Evolutionary conservation across 2,113 vertebrate species (phyloP).

Genomic region (Papio anubis): DNA sequence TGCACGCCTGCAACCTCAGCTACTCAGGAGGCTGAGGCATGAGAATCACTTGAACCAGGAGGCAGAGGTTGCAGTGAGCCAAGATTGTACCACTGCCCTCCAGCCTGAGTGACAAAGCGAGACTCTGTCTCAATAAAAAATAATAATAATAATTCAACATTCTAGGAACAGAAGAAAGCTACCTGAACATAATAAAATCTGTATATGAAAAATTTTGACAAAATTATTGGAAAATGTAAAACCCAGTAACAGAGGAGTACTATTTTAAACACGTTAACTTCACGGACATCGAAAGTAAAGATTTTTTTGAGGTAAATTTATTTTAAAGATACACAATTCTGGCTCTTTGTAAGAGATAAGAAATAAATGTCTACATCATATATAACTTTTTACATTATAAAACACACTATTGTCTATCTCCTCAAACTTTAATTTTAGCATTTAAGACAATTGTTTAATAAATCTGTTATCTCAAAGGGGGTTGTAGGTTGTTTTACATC

Average conservation of each 20-base stretch:
- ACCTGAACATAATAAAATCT: not conserved
- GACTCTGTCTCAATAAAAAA: not conserved
- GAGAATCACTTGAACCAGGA: too few relatives aligned
- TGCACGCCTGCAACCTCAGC: too few relatives aligned
- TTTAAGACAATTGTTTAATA: not conserved
- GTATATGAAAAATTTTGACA: not conserved
- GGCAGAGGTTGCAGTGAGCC: too few relatives aligned
- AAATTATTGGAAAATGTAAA: conserved; percentile 10
- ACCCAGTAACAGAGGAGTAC: not conserved
- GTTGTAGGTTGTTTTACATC: conserved; percentile 39
- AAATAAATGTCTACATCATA: not conserved
- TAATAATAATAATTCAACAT: not conserved
- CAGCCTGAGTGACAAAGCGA: too few relatives aligned
- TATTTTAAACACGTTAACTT: not conserved
- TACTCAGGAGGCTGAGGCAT: too few relatives aligned
- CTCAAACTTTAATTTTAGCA: not conserved
- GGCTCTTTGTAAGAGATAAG: not conserved
- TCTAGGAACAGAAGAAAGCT: not conserved
- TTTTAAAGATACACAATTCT: not conserved
- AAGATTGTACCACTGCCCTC: too few relatives aligned
- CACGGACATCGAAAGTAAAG: not conserved
- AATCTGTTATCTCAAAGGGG: not conserved
- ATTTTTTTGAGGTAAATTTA: conserved; percentile 2
- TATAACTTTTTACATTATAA: not conserved
- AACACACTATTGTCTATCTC: not conserved